Conservation (phyloP, 53 echinoderm and acorn worm species). For the Crossaster papposus region DNA sequence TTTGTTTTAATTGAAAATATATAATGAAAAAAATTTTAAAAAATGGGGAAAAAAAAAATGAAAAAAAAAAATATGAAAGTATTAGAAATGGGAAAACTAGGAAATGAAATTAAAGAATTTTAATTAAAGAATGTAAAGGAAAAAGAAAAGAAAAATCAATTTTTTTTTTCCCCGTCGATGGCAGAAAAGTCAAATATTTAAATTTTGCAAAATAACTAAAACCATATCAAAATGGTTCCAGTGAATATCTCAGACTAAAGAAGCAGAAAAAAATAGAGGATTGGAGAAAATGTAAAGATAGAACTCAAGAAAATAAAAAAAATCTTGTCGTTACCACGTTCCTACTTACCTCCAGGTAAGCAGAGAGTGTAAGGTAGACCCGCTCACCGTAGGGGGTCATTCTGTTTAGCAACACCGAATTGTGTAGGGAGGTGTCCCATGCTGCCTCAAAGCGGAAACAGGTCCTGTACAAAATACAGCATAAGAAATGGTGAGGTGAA, state of each 20-base stretch:
- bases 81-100: no score
- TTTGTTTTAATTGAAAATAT: no score
- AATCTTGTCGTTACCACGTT: conserved; percentile 24
- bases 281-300: conserved; percentile 7
- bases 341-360: conserved; percentile 88
- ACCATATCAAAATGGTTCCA: no score
- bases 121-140: no score
- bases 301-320: background rate
- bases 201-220: no score
- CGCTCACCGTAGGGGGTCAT: conserved; percentile 94
- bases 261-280: background rate
- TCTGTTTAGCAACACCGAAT: conserved; percentile 92
- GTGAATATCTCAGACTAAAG: background rate
- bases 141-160: no score
- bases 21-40: no score
- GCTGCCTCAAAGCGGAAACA: conserved; percentile 98
- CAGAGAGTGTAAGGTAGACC: conserved; percentile 93
- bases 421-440: conserved; percentile 96
- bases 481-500: background rate
- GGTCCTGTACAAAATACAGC: conserved; percentile 63
- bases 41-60: no score
- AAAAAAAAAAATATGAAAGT: no score
- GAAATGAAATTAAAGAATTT: no score
- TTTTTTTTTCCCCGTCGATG: no score
- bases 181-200: no score